Evolutionary conservation across 2,888 invertebrate species (phyloP).

Genomic region (Drosophila birchii): DNA sequence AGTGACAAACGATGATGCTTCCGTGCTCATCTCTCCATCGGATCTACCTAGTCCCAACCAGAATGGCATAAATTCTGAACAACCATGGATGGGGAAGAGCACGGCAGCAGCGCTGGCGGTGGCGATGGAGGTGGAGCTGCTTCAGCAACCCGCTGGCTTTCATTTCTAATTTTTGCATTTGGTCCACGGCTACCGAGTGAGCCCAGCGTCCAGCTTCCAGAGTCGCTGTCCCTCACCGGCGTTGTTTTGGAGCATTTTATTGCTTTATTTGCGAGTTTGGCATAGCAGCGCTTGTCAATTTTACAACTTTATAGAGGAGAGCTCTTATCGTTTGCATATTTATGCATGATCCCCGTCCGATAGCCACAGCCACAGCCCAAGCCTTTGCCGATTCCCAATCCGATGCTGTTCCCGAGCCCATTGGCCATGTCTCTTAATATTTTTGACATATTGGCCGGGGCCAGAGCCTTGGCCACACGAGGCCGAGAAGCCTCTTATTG

Average conservation of each 20-base stretch:
- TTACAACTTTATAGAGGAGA: constrained; percentile 80
- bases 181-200: constrained; percentile 56
- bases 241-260: constrained; percentile 77
- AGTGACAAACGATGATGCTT: constrained; percentile 55
- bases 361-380: constrained; percentile 15
- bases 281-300: constrained; percentile 77
- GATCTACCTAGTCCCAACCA: constrained; percentile 34
- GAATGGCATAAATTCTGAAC: constrained; percentile 69
- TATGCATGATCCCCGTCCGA: constrained; percentile 58
- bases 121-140: neutral
- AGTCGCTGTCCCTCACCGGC: constrained; percentile 45
- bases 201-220: neutral
- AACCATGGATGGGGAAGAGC: constrained; percentile 4
- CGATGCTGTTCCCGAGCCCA: constrained; percentile 40
- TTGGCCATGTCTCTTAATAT: constrained; percentile 79
- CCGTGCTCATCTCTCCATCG: constrained; percentile 44
- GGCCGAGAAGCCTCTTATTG: constrained; percentile 59
- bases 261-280: constrained; percentile 78
- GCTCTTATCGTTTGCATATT: constrained; percentile 81
- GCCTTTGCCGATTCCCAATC: constrained; percentile 16
- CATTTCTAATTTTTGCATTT: constrained; percentile 79
- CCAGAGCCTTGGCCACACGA: constrained; percentile 31
- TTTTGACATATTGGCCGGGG: constrained; percentile 82
- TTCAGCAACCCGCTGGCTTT: constrained; percentile 73
- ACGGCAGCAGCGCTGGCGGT: neutral